Percentiles rank a stretch among this genome's conserved stretches.
phyloP scores from a whole-genome alignment of 2,888 invertebrate genomes.

The Horisme vitalbata region DNA sequence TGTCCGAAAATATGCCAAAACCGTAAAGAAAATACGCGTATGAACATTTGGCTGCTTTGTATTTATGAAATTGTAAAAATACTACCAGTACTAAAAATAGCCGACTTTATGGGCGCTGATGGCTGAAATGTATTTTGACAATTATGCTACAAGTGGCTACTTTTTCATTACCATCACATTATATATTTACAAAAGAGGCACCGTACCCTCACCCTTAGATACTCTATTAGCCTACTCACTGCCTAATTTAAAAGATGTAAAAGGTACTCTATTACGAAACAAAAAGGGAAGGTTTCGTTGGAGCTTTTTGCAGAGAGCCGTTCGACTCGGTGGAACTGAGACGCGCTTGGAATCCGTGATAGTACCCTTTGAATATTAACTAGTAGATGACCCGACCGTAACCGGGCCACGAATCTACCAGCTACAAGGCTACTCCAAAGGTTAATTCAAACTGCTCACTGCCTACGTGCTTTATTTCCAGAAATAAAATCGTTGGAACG shows the following conservation, averaged over 20 bases:
- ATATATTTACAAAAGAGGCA: too few relatives aligned
- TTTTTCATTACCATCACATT: too few relatives aligned
- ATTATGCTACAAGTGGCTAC: not conserved
- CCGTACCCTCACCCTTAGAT: not conserved
- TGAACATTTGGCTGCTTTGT: conserved; percentile 15
- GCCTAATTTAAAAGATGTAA: conserved; percentile 36
- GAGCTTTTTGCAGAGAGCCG: conserved; percentile 42
- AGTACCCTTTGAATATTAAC: conserved; percentile 79
- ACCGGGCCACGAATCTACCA: conserved; percentile 64
- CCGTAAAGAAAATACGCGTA: conserved; percentile 18
- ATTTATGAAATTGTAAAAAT: conserved; percentile 19
- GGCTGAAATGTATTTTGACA: not conserved
- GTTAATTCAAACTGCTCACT: conserved; percentile 65
- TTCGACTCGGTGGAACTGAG: conserved; percentile 45
- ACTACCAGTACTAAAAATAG: not conserved
- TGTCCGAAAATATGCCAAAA: conserved; percentile 38
- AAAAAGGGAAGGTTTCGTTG: conserved; percentile 53
- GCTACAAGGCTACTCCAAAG: conserved; percentile 60
- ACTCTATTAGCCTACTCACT: conserved; percentile 10
- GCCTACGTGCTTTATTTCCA: conserved; percentile 50
- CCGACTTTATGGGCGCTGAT: not conserved
- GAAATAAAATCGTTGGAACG: conserved; percentile 41
- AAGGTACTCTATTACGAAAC: conserved; percentile 51
- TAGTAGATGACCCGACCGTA: conserved; percentile 72
- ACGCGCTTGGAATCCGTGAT: conserved; percentile 74